phyloP scores from a whole-genome alignment of 2,888 invertebrate genomes.

The Chaetogeoica ovagalla region DNA sequence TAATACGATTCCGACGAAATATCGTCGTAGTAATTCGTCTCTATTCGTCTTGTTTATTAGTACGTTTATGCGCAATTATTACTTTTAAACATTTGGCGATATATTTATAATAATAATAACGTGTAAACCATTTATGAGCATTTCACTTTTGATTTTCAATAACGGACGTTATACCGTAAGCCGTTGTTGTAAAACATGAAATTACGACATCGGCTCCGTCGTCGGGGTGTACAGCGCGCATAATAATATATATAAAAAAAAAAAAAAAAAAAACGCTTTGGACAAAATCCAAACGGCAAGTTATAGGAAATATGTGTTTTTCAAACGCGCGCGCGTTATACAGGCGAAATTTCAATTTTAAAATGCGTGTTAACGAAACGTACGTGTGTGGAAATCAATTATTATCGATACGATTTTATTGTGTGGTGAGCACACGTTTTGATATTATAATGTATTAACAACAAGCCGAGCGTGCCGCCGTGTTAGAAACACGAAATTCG shows the following conservation, averaged over 20 bases:
- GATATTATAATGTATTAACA: too few relatives aligned
- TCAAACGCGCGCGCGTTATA: too few relatives aligned
- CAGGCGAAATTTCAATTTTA: too few relatives aligned
- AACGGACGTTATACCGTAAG: background rate
- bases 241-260: too few relatives aligned
- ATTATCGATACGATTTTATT: too few relatives aligned
- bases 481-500: too few relatives aligned
- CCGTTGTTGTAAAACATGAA: slow-evolving; percentile 25
- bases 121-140: background rate
- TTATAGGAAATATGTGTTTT: too few relatives aligned
- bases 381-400: too few relatives aligned
- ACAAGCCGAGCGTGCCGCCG: too few relatives aligned
- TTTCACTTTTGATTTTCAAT: slow-evolving; percentile 33
- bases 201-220: background rate
- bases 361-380: too few relatives aligned
- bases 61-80: background rate
- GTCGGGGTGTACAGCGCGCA: background rate
- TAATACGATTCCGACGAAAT: background rate
- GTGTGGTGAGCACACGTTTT: too few relatives aligned
- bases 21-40: background rate
- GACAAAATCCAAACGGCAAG: background rate
- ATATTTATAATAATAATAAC: background rate
- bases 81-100: slow-evolving; percentile 16
- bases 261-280: background rate
- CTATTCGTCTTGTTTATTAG: background rate